These are phyloP conservation scores for Baryphthengus martii DNA, from an alignment of 2,113 vertebrate species.

Conservation along the genomic window DNA sequence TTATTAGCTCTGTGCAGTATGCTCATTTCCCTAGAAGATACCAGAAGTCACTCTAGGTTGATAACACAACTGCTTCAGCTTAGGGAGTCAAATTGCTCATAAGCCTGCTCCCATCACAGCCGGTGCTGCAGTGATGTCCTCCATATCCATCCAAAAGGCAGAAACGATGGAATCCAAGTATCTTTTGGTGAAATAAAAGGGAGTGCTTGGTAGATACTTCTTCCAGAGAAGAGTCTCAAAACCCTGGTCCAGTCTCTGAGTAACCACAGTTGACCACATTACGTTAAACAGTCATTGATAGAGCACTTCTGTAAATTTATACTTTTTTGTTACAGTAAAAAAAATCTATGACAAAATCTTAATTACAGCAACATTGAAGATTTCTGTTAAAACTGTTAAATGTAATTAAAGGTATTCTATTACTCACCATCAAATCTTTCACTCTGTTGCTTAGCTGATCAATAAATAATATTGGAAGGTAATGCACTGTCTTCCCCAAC, in stretches of 20 bases:
- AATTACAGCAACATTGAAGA: neutral
- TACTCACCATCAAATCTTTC: constrained; percentile 91
- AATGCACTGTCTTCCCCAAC: constrained; percentile 90
- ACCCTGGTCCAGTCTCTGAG: neutral
- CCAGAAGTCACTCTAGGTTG: neutral
- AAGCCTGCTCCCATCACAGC: neutral
- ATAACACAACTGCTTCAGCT: neutral
- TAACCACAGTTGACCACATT: neutral
- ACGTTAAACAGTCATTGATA: neutral
- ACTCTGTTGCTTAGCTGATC: constrained; percentile 97
- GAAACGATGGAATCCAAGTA: neutral
- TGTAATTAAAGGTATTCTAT: constrained; percentile 5
- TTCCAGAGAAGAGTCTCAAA: neutral
- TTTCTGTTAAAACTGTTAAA: neutral
- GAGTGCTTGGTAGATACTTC: neutral
- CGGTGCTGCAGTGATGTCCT: neutral
- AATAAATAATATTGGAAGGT: constrained; percentile 97
- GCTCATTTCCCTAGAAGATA: neutral
- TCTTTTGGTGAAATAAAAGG: neutral
- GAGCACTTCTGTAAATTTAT: neutral
- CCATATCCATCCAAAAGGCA: neutral
- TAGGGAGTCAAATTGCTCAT: neutral
- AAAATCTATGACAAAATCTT: neutral
- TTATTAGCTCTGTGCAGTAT: neutral
- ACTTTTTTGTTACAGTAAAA: neutral